Base-by-base conservation (phyloP, 2,888 invertebrate species). In the Morinoia aosen region DNA sequence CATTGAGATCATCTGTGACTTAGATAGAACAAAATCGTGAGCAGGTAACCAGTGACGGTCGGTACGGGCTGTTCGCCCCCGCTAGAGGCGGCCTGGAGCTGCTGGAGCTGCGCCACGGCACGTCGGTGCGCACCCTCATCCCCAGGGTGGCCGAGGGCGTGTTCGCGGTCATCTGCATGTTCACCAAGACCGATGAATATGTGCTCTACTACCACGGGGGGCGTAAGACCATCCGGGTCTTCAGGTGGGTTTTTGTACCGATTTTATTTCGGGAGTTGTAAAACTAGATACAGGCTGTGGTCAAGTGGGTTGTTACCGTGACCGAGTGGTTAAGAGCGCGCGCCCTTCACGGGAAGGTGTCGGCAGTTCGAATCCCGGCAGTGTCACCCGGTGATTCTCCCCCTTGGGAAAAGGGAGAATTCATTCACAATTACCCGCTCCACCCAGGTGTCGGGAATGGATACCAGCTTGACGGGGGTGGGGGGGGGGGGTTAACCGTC, bases 151-250 rank as follows among this genome's bases (percentile, higher is more conserved):
- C 99, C 0, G 99, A 99, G 97, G 99, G 99, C 0, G 99, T 99
- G 0, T 99, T 99, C 97, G 99, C 99, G 4, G 99, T 99, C 48
- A 99, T 99, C 96, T 99, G 99, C 96, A 98, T 98, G 97, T 99
- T 99, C 97, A 99, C 99, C 96, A 98, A 98, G 96, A 99, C 98
- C 4, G 99, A 99, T 97, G 98, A 99, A 97, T 99, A 99, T 97
- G 99, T 99, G 4, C 98, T 99, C 95, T 99, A 99, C 97, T 99
- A 99, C 97, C 99, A 99, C 97, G 99, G 99, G 97, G 99, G 99
- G 0, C 98, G 98, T 97, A 99, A 99, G 97, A 99, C 99, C 0
- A 98, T 99, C 95, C 98, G 99, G 96, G 98, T 99, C 0, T 99
- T 99, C 97, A 98, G 99, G 98, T 98, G 97, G 97, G 97, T 96